Evolutionary conservation across 2,888 invertebrate genomes (phyloP).

Genomic region (Drosophila nigricruria): DNA sequence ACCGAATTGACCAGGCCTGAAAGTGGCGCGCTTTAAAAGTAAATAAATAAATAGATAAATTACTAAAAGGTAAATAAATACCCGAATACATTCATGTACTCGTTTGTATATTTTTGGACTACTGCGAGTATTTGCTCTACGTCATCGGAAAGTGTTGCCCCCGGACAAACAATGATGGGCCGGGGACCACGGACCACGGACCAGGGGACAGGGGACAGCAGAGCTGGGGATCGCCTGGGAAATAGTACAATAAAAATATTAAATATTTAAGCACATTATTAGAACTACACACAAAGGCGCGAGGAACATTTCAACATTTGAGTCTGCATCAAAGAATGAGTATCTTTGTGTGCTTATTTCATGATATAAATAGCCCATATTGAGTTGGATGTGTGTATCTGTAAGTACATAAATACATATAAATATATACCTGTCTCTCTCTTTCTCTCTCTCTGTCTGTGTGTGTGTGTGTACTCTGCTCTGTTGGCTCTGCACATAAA

Average conservation of each 20-base stretch:
- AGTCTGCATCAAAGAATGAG: conserved; percentile 43
- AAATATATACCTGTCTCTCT: not conserved
- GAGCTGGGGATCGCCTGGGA: conserved; percentile 61
- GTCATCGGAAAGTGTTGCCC: conserved; percentile 58
- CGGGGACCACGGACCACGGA: conserved; percentile 28
- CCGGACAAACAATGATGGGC: conserved; percentile 57
- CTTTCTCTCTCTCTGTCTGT: not conserved
- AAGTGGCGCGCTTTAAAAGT: conserved; percentile 74
- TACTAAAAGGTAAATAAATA: conserved; percentile 81
- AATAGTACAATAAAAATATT: conserved; percentile 73
- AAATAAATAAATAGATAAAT: conserved; percentile 82
- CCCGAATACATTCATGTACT: conserved; percentile 35
- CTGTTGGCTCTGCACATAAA: conserved; percentile 54
- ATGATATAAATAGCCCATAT: conserved; percentile 44
- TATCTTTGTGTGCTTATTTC: conserved; percentile 32
- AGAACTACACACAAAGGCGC: conserved; percentile 69
- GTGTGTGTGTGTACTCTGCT: conserved; percentile 12
- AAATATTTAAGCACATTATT: conserved; percentile 79
- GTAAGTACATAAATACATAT: conserved; percentile 11
- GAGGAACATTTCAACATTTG: conserved; percentile 24
- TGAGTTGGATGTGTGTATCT: conserved; percentile 18
- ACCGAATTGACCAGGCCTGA: conserved; percentile 50
- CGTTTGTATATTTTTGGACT: conserved; percentile 55
- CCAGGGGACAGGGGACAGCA: conserved; percentile 40
- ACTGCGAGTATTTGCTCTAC: conserved; percentile 64